Percentiles rank a stretch among this genome's conserved stretches.
These are phyloP conservation scores for Stenichneumon culpator DNA, from an alignment of 2,888 invertebrate species.

Conservation along the genomic window DNA sequence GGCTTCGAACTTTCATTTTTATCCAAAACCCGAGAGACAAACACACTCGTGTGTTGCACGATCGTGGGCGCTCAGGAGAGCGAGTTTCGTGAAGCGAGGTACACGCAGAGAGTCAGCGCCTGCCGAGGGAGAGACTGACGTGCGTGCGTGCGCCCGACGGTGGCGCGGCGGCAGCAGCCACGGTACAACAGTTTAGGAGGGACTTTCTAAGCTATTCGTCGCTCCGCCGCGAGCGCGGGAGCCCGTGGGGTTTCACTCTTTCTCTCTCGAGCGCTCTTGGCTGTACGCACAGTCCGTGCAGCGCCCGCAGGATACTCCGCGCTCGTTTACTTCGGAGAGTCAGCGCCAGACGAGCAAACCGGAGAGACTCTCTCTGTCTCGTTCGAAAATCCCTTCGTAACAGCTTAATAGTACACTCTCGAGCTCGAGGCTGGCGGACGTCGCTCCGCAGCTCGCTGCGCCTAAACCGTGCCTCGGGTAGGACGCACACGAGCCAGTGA, in stretches of 20 bases:
- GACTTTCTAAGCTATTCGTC: conserved; percentile 33
- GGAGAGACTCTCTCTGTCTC: background rate
- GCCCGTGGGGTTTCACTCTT: background rate
- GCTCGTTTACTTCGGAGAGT: conserved; percentile 7
- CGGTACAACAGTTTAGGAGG: conserved; percentile 17
- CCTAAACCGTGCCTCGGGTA: conserved; percentile 27
- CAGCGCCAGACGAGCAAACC: conserved; percentile 1
- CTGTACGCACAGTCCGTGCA: conserved; percentile 22
- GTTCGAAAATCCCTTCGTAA: conserved; percentile 16
- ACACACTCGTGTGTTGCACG: conserved; percentile 23
- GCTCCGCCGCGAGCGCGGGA: conserved; percentile 6
- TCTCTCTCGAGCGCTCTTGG: background rate
- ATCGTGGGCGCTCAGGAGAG: conserved; percentile 40
- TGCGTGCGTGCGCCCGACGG: background rate
- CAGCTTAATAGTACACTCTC: conserved; percentile 22
- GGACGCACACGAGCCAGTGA: background rate
- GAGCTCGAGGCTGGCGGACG: conserved; percentile 41
- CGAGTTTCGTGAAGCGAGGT: conserved; percentile 63
- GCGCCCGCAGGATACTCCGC: conserved; percentile 20
- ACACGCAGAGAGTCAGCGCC: conserved; percentile 38
- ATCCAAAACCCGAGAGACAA: conserved; percentile 59
- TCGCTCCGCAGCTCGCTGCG: conserved; percentile 35
- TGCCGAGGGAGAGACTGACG: background rate
- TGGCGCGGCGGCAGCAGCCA: background rate
- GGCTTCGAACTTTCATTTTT: conserved; percentile 71